Conservation (phyloP, 1,140 invertebrate genomes). For the Drosophila nasuta region DNA sequence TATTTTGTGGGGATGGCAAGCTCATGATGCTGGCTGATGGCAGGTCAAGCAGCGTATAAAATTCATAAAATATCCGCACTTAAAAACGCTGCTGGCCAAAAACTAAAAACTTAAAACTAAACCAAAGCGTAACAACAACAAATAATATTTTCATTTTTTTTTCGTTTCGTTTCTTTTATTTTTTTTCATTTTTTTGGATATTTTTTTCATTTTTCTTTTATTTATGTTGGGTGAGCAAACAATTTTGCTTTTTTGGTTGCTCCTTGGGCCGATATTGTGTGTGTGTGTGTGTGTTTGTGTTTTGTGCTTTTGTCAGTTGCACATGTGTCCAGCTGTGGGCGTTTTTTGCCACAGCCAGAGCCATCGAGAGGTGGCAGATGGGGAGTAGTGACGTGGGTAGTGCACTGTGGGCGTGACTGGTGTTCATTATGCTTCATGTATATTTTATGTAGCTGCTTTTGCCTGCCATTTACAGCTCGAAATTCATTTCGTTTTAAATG, state of each 20-base stretch:
- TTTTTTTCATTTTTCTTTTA: conserved; percentile 51
- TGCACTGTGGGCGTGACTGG: conserved; percentile 19
- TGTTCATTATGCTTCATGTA: conserved; percentile 59
- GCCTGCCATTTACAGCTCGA: conserved; percentile 21
- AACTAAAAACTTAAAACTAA: conserved; percentile 56
- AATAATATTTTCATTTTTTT: conserved; percentile 18
- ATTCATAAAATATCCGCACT: conserved; percentile 82
- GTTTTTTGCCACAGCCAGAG: conserved; percentile 11
- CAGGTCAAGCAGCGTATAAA: conserved; percentile 78
- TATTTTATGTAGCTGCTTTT: conserved; percentile 47
- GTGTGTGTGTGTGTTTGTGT: conserved; percentile 28
- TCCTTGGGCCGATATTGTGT: conserved; percentile 32
- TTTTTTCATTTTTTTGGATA: conserved; percentile 6
- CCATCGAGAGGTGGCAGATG: not conserved
- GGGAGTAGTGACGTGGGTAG: too few species aligned
- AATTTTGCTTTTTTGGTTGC: conserved; percentile 45
- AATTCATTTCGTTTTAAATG: conserved; percentile 42
- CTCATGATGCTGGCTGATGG: conserved; percentile 57
- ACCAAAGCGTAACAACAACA: conserved; percentile 21
- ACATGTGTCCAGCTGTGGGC: conserved; percentile 59
- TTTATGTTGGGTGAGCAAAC: conserved; percentile 70
- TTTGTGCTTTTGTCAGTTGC: conserved; percentile 76
- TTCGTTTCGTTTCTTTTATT: not conserved
- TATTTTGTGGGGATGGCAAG: not conserved
- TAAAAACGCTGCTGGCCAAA: conserved; percentile 56